Evolutionary conservation across 2,888 invertebrate species (phyloP), one percentile per base, ranked within the genome.

Genomic region (Seira sanloemensis): DNA sequence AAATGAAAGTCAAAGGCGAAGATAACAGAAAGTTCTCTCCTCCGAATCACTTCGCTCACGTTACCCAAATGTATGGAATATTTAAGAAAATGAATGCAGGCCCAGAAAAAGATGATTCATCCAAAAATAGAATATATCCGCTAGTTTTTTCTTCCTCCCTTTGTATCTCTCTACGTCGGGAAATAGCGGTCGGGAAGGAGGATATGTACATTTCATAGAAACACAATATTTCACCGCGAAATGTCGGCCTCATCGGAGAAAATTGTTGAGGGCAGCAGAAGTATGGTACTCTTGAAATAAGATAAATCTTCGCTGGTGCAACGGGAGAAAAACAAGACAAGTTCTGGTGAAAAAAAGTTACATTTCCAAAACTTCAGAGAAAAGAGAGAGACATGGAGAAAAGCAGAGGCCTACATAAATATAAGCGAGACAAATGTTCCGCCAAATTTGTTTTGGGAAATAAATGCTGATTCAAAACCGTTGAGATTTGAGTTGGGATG

Each of bases 391-490:
- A 5, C 62, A n/a, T 62, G 24, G 71, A 71, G 72, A 71, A 74
- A 71, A 54, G 67, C 5, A 67, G 54, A 54, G 58, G n/a, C n/a
- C n/a, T n/a, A n/a, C 27, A 62, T 65, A 66, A 78, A 18, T 65
- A 74, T n/a, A 24, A 79, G 79, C 66, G 78, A 79, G 73, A 79
- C 79, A 79, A 79, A 79, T 79, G 73, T 73, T 79, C 79, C 79
- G 74, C 73, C 79, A 79, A 79, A 79, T 79, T 79, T 79, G 79
- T 73, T 79, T 79, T 73, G 79, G 79, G 79, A n/a, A n/a, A n/a
- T n/a, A n/a, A n/a, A 78, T 78, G 78, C 78, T 73, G 79, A 79
- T 73, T 79, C 79, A 73, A 79, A 78, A 73, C 79, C 79, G 68
- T 79, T 79, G 79, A 79, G 79, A 79, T 79, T 79, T 73, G 73